These are phyloP conservation scores for Rhinolophus sinicus DNA, from an alignment of 2,113 vertebrate species.

Conservation along the genomic window DNA sequence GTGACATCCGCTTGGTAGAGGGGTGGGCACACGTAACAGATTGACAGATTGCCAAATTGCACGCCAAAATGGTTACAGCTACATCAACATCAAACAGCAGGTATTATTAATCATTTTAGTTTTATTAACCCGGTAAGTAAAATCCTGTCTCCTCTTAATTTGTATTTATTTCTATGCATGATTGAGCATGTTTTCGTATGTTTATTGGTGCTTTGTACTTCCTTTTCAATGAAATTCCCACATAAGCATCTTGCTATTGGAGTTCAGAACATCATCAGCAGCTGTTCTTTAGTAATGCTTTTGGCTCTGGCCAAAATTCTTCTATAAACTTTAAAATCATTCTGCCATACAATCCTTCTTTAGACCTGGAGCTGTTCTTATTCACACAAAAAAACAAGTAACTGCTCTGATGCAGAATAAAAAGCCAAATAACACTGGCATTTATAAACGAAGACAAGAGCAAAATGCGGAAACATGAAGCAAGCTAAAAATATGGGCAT, in stretches of 20 bases:
- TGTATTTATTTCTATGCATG: neutral
- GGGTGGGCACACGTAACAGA: neutral
- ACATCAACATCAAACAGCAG: neutral
- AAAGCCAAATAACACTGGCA: neutral
- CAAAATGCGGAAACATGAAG: neutral
- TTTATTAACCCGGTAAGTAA: neutral
- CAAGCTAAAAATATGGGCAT: neutral
- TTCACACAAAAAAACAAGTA: neutral
- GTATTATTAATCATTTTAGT: neutral
- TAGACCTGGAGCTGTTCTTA: neutral
- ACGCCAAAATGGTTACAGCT: neutral
- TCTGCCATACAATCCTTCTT: neutral
- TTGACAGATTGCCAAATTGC: neutral
- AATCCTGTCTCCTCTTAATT: neutral
- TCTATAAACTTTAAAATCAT: neutral
- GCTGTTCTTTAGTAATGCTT: neutral
- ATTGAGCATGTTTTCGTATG: neutral
- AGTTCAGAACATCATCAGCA: neutral
- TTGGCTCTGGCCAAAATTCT: neutral
- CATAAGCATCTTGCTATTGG: neutral
- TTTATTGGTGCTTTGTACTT: neutral
- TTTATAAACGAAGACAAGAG: neutral
- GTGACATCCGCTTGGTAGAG: neutral
- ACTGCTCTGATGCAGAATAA: neutral
- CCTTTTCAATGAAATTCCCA: neutral